Evolutionary conservation across 2,797 vertebrate species (phyloP), one percentile per base, ranked within the genome.

Genomic region (Microtus californicus): DNA sequence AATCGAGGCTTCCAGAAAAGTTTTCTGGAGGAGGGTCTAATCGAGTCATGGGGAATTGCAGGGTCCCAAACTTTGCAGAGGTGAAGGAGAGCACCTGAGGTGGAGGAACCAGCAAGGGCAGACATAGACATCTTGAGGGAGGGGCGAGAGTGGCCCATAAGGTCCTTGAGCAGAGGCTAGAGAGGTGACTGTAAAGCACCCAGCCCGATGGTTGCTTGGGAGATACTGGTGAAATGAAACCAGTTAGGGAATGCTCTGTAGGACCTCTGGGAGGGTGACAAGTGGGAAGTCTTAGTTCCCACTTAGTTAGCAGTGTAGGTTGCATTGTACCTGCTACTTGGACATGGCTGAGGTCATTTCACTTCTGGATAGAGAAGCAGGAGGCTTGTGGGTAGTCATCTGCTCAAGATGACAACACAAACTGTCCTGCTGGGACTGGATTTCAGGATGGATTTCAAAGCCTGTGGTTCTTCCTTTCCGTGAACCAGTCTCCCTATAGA

Each of bases 11-110:
- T 43, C 56, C 79, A 59, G 76, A 59, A 85, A 89, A 63, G 83
- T 71, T 78, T 81, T 76, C 89, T 82, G 83, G 54, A 82, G 40
- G 87, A 78, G 67, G 78, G 48, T 34, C 80, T 90, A 59, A 67
- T 45, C 5, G 61, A 81, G 25, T 40, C 61, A 43, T 54, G 45
- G 81, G n/a, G 43, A 43, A 43, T 34, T 34, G 45, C 78, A 76
- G 40, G 31, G 31, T 27, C 13, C 67, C 87, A 27, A 54, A 83
- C 19, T 90, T 85, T 54, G 7, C 37, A n/a, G 45, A 86, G 59
- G 17, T 37, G 65, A 77, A 31, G 45, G 77, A 94, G 91, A 76
- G 65, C 14, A 45, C 2, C 40, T 17, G 9, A 6, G 56, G 56
- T 45, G 65, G 89, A 90, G 65, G 63, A 82, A 43, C 29, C 31